These are phyloP conservation scores for Dipodomys spectabilis DNA, from an alignment of 2,113 vertebrate genomes.

Conservation along the genomic window DNA sequence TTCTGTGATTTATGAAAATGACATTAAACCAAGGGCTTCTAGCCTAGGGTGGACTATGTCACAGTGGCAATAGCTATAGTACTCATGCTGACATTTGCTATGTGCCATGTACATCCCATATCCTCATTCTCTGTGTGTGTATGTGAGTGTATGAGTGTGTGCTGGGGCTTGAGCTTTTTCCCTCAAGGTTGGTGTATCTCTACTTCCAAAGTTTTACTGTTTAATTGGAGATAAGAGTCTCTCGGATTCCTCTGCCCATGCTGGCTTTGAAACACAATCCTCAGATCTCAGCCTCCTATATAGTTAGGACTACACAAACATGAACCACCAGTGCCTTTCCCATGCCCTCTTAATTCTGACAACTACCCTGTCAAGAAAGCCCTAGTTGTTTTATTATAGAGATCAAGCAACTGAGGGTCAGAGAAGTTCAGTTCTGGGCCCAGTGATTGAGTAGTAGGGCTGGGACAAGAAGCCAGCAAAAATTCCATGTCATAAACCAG, in stretches of 20 bases:
- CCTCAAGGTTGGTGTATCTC: too few species aligned
- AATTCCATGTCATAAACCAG: not conserved
- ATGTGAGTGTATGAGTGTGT: too few species aligned
- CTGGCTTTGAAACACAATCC: too few species aligned
- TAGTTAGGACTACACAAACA: too few species aligned
- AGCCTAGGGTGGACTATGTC: not conserved
- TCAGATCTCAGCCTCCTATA: too few species aligned
- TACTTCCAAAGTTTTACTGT: too few species aligned
- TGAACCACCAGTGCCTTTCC: too few species aligned
- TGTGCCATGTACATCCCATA: not conserved
- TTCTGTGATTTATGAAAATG: conserved; percentile 50
- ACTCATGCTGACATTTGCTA: not conserved
- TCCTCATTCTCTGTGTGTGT: too few species aligned
- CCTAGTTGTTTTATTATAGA: not conserved
- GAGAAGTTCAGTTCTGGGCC: not conserved
- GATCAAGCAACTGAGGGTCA: not conserved
- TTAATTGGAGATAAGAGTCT: too few species aligned
- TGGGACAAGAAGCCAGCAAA: not conserved
- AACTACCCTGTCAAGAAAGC: not conserved
- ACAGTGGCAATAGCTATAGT: fast-evolving
- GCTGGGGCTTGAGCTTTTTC: too few species aligned
- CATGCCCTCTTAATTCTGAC: not conserved
- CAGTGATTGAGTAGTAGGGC: not conserved
- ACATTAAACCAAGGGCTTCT: not conserved
- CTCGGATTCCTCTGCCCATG: too few species aligned